Percentiles rank a stretch among this genome's conserved stretches.
These are phyloP conservation scores for Agonum fuliginosum DNA, from an alignment of 2,888 invertebrate species.

Conservation along the genomic window DNA sequence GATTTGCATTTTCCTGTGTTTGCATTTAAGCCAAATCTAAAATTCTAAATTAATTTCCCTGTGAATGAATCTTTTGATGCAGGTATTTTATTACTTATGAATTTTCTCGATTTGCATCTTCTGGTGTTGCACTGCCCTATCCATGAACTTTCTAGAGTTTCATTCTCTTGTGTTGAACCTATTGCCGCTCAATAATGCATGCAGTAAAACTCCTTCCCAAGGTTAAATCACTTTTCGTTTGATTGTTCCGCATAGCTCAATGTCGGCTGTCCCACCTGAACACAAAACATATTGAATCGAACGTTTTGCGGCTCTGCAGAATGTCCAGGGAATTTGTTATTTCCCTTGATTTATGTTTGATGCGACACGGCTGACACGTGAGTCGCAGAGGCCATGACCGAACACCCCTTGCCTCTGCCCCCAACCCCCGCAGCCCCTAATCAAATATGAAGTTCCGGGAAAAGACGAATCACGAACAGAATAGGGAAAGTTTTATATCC, in stretches of 20 bases:
- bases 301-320: neutral
- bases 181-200: too few relatives aligned
- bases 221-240: constrained; percentile 11
- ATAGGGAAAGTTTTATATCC: neutral
- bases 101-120: too few relatives aligned
- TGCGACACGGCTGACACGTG: constrained; percentile 21
- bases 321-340: neutral
- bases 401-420: neutral
- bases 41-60: too few relatives aligned
- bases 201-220: too few relatives aligned
- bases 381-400: neutral
- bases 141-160: too few relatives aligned
- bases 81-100: too few relatives aligned
- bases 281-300: neutral
- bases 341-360: constrained; percentile 26
- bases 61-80: too few relatives aligned
- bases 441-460: constrained; percentile 3
- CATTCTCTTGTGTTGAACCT: too few relatives aligned
- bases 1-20: too few relatives aligned
- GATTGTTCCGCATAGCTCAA: neutral
- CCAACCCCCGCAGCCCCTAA: neutral
- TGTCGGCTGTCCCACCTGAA: neutral
- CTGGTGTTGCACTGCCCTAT: too few relatives aligned
- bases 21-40: too few relatives aligned
- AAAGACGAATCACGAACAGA: neutral